These are phyloP conservation scores for Cyclargus thomasi DNA, from an alignment of 1,140 invertebrate genomes.

Conservation along the genomic window DNA sequence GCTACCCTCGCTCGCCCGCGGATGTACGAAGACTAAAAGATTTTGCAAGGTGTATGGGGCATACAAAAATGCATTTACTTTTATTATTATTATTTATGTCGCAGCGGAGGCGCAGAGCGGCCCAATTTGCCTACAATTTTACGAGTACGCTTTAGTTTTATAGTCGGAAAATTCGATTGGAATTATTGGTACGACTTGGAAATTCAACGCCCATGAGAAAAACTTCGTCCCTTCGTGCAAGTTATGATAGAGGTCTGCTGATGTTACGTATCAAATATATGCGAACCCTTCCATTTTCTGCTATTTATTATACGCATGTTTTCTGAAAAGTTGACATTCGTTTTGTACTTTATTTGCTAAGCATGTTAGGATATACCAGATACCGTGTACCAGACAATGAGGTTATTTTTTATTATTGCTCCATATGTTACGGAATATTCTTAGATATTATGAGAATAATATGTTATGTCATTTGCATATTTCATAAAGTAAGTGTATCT, in stretches of 20 bases:
- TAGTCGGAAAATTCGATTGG: constrained; percentile 54
- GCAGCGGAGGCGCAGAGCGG: constrained; percentile 44
- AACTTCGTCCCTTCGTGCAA: constrained; percentile 9
- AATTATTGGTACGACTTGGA: constrained; percentile 48
- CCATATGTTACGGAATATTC: too few relatives aligned
- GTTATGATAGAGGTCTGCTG: constrained; percentile 8
- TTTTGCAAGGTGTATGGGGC: constrained; percentile 52
- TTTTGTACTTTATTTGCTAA: neutral
- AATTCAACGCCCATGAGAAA: constrained; percentile 21
- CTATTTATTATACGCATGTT: neutral
- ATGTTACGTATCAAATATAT: neutral
- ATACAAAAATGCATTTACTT: constrained; percentile 59
- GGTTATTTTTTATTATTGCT: too few relatives aligned
- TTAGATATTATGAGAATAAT: too few relatives aligned
- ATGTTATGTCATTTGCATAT: too few relatives aligned
- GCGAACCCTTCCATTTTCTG: neutral
- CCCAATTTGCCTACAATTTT: constrained; percentile 57
- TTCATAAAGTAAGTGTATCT: too few relatives aligned
- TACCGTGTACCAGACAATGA: too few relatives aligned
- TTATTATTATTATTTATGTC: constrained; percentile 68
- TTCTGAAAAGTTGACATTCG: neutral
- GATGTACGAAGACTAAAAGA: constrained; percentile 51
- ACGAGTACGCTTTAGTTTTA: constrained; percentile 58
- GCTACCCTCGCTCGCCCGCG: constrained; percentile 37
- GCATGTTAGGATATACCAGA: too few relatives aligned